Conservation (phyloP, 2,113 vertebrate genomes). For the Colius striatus region DNA sequence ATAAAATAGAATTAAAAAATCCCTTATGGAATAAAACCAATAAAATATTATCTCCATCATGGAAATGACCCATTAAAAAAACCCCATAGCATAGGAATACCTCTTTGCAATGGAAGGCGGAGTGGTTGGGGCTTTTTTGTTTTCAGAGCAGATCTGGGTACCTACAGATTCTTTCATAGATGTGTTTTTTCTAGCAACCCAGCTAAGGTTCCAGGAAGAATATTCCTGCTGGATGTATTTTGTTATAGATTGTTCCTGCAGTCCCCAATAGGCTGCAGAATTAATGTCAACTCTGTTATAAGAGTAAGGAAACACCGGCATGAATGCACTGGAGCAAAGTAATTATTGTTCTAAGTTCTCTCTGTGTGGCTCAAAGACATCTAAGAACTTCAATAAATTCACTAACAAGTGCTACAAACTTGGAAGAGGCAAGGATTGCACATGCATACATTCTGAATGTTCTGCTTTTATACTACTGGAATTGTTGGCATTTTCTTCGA, state of each 20-base stretch:
- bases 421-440: neutral
- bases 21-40: neutral
- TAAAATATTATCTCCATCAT: neutral
- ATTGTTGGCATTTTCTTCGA: neutral
- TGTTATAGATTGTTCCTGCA: neutral
- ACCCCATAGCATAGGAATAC: neutral
- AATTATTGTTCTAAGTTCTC: neutral
- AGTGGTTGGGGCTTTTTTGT: neutral
- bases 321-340: neutral
- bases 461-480: neutral
- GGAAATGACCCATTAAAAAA: neutral
- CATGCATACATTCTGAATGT: neutral
- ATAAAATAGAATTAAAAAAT: neutral
- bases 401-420: neutral
- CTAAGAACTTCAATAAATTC: neutral
- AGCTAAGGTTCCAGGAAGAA: neutral
- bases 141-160: neutral
- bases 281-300: neutral
- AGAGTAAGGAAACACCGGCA: neutral
- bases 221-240: neutral
- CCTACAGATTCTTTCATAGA: neutral
- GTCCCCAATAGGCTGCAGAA: neutral
- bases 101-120: neutral
- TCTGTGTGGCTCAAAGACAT: neutral
- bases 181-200: neutral